These are phyloP conservation scores for Discoglossus pictus DNA, from an alignment of 2,797 vertebrate genomes.

Conservation along the genomic window DNA sequence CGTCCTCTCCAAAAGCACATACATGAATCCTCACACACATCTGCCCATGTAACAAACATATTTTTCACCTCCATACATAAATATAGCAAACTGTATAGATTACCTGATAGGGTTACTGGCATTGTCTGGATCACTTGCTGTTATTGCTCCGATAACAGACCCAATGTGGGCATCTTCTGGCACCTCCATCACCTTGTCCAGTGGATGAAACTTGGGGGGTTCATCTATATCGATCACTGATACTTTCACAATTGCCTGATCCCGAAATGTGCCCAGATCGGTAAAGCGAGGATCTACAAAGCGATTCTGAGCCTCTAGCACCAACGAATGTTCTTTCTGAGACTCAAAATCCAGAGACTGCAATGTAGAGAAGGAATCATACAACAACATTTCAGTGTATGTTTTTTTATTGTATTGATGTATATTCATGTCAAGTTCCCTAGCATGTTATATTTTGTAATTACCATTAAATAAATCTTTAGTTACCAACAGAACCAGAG, in stretches of 20 bases:
- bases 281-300: slow-evolving; percentile 88
- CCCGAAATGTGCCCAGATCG: slow-evolving; percentile 89
- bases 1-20: too few species aligned
- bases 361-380: slow-evolving; percentile 18
- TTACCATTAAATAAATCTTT: too few species aligned
- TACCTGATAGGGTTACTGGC: slow-evolving; percentile 90
- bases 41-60: rapidly evolving
- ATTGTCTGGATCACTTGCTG: slow-evolving; percentile 87
- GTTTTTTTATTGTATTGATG: too few species aligned
- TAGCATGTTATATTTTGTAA: too few species aligned
- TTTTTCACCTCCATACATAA: rapidly evolving
- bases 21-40: background rate
- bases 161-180: slow-evolving; percentile 90
- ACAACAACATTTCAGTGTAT: too few species aligned
- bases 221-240: slow-evolving; percentile 89
- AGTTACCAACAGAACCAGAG: too few species aligned
- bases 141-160: slow-evolving; percentile 85
- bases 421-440: too few species aligned
- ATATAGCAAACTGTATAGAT: too few species aligned
- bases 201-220: slow-evolving; percentile 86
- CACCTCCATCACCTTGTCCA: slow-evolving; percentile 84
- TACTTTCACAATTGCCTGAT: slow-evolving; percentile 91
- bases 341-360: slow-evolving; percentile 91
- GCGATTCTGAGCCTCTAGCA: slow-evolving; percentile 95
- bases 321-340: slow-evolving; percentile 87